Conservation (phyloP, 2,113 vertebrate genomes). For the Danio rerio region DNA sequence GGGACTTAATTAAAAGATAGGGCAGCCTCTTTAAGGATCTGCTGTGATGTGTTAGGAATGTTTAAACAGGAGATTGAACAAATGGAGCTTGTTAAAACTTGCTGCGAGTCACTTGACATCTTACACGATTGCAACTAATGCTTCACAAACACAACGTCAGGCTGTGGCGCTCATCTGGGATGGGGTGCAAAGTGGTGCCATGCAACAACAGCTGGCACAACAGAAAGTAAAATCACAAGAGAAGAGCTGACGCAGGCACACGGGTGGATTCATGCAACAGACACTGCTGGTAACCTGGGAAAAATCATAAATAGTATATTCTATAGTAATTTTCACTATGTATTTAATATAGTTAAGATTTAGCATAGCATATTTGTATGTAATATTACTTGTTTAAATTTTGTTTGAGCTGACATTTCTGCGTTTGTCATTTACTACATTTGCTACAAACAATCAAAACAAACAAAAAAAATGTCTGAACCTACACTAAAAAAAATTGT, state of each 20-base stretch:
- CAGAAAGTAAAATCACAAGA: slow-evolving; percentile 64
- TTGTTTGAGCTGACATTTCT: too few species aligned
- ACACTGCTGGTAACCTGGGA: too few species aligned
- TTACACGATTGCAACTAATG: slow-evolving; percentile 71
- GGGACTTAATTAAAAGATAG: slow-evolving; percentile 84
- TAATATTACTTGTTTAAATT: too few species aligned
- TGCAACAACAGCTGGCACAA: slow-evolving; percentile 62
- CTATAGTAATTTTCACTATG: too few species aligned
- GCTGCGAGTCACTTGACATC: slow-evolving; percentile 80
- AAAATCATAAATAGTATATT: too few species aligned
- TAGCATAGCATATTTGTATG: too few species aligned
- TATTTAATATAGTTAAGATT: too few species aligned
- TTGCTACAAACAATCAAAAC: too few species aligned
- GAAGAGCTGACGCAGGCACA: slow-evolving; percentile 40
- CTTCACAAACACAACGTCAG: slow-evolving; percentile 80
- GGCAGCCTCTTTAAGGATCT: slow-evolving; percentile 76
- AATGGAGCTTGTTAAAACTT: slow-evolving; percentile 83
- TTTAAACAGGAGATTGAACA: slow-evolving; percentile 83
- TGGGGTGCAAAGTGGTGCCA: slow-evolving; percentile 51
- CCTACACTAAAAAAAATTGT: neutral
- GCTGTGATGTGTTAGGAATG: slow-evolving; percentile 67
- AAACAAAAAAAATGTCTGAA: too few species aligned
- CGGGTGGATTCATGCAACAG: neutral
- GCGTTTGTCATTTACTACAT: too few species aligned
- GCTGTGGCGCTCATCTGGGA: slow-evolving; percentile 63